phyloP scores from a whole-genome alignment of 2,888 invertebrate species.

The Sipha maydis region DNA sequence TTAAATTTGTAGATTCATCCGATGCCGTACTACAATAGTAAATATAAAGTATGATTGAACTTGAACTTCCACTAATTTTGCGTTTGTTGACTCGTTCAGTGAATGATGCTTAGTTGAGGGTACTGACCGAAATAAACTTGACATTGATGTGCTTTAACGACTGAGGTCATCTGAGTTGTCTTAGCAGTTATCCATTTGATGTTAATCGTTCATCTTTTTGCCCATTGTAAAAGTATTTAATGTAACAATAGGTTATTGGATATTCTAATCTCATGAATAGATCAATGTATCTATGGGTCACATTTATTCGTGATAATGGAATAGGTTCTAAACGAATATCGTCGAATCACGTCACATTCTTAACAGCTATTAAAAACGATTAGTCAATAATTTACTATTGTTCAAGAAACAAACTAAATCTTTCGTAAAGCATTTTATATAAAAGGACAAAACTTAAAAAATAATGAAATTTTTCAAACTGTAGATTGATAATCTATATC shows the following conservation, averaged over 20 bases:
- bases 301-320: not conserved
- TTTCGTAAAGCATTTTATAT: no score
- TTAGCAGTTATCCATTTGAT: slow-evolving; percentile 34
- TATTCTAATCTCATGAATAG: slow-evolving; percentile 32
- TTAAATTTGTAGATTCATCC: not conserved
- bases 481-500: no score
- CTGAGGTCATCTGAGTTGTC: slow-evolving; percentile 34
- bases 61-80: not conserved
- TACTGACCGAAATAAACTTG: slow-evolving; percentile 49
- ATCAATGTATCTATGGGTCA: slow-evolving; percentile 21
- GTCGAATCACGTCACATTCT: slow-evolving; percentile 40
- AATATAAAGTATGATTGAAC: not conserved
- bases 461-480: no score
- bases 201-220: slow-evolving; percentile 43
- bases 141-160: slow-evolving; percentile 23
- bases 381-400: not conserved
- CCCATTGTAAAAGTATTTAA: slow-evolving; percentile 43
- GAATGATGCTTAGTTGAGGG: slow-evolving; percentile 24
- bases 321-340: slow-evolving; percentile 7
- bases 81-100: not conserved
- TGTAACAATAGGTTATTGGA: slow-evolving; percentile 56
- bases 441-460: no score
- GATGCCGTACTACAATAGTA: not conserved
- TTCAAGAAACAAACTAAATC: not conserved
- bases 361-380: slow-evolving; percentile 1